Conservation (phyloP, 2,113 vertebrate species). For the Notarius quadriscutis region DNA sequence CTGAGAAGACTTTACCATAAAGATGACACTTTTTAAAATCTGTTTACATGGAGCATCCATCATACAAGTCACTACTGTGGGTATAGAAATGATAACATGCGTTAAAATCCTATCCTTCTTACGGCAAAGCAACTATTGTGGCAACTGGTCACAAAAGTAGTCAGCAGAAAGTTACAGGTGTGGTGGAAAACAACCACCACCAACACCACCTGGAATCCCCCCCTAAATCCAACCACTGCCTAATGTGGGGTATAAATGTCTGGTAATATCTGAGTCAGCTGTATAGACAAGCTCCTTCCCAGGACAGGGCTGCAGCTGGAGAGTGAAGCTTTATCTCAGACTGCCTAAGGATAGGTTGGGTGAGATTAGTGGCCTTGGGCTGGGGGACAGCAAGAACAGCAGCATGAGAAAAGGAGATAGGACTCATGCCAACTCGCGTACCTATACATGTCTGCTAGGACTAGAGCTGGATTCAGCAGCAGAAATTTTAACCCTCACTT, state of each 20-base stretch:
- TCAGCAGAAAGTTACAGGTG: background rate
- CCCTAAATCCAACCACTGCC: background rate
- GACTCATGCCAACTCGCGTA: constrained; percentile 26
- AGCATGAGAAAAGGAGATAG: constrained; percentile 50
- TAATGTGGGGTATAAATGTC: background rate
- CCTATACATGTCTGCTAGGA: constrained; percentile 2
- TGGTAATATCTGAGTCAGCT: constrained; percentile 19
- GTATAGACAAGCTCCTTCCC: constrained; percentile 31
- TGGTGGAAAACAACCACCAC: background rate
- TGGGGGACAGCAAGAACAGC: constrained; percentile 36
- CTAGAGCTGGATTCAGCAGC: background rate
- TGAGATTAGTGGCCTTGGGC: constrained; percentile 49
- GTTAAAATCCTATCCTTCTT: background rate
- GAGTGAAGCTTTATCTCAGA: constrained; percentile 18
- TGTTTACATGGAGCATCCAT: too few relatives aligned
- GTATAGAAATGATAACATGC: background rate
- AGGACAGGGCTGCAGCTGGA: constrained; percentile 27
- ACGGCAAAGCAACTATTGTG: background rate
- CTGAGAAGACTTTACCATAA: background rate
- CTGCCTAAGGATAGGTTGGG: constrained; percentile 28
- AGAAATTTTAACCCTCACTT: background rate
- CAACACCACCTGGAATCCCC: background rate
- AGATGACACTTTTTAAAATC: background rate
- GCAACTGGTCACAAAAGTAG: background rate
- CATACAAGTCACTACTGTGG: background rate